These are phyloP conservation scores for Clinocottus analis DNA, from an alignment of 2,113 vertebrate species.

Conservation along the genomic window DNA sequence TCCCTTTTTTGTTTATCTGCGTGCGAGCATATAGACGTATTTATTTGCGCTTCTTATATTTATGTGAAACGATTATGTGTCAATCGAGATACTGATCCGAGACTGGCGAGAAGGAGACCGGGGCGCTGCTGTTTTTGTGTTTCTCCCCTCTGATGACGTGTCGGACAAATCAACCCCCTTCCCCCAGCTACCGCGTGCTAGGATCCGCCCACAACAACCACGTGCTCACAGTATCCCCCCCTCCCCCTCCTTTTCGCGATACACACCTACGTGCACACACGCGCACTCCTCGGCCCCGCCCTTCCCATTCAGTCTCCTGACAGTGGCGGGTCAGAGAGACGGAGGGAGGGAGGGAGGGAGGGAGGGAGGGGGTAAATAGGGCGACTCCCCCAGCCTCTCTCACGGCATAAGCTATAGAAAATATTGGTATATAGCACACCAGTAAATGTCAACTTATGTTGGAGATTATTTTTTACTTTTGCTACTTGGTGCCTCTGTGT, in stretches of 20 bases:
- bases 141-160: slow-evolving; percentile 84
- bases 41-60: background rate
- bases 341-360: too few relatives aligned
- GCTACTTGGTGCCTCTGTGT: background rate
- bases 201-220: slow-evolving; percentile 70
- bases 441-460: background rate
- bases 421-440: background rate
- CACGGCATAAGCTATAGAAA: slow-evolving; percentile 68
- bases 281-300: slow-evolving; percentile 58
- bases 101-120: background rate
- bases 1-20: background rate
- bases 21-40: background rate
- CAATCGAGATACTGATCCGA: slow-evolving; percentile 10
- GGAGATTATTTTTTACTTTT: background rate
- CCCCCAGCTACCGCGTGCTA: slow-evolving; percentile 65
- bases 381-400: slow-evolving; percentile 58
- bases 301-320: slow-evolving; percentile 67
- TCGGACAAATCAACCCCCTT: slow-evolving; percentile 62
- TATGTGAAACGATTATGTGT: background rate
- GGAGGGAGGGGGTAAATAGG: slow-evolving; percentile 66
- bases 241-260: slow-evolving; percentile 42
- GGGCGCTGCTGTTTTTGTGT: slow-evolving; percentile 44
- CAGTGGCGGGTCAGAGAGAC: slow-evolving; percentile 70
- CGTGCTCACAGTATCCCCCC: slow-evolving; percentile 61
- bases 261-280: slow-evolving; percentile 60